A percentile compares a stretch with the other conserved stretches of the same genome.
phyloP scores from a whole-genome alignment of 2,888 invertebrate genomes.

The Tridacna gigas region DNA sequence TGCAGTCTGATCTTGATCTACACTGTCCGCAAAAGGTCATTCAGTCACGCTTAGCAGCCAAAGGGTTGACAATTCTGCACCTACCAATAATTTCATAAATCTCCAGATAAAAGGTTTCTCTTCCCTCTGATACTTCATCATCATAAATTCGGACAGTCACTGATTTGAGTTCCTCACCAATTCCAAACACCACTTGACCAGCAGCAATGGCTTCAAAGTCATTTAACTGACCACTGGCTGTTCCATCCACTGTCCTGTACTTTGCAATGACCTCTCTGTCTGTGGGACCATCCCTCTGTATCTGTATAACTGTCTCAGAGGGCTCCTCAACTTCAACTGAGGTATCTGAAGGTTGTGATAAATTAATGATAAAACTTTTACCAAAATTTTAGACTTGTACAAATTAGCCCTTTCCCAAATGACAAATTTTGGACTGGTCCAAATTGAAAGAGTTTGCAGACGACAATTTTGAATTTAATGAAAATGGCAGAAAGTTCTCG shows the following conservation, averaged over 20 bases:
- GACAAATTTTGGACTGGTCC: too few relatives aligned
- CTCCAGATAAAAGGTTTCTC: conserved; percentile 80
- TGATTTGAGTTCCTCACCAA: conserved; percentile 73
- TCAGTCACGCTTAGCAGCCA: too few relatives aligned
- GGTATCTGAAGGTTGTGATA: not conserved
- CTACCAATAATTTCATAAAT: conserved; percentile 82
- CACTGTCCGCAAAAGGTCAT: too few relatives aligned
- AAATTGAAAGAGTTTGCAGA: too few relatives aligned
- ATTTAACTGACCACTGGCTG: conserved; percentile 68
- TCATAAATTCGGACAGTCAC: conserved; percentile 75
- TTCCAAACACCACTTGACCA: conserved; percentile 72
- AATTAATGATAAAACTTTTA: too few relatives aligned
- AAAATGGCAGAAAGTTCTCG: too few relatives aligned
- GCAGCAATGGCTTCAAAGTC: conserved; percentile 74
- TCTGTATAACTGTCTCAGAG: conserved; percentile 68
- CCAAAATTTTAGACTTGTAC: too few relatives aligned
- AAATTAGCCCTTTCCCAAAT: too few relatives aligned
- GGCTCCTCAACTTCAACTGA: conserved; percentile 70
- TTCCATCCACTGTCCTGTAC: conserved; percentile 79
- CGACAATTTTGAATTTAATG: too few relatives aligned
- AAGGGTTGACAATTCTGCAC: conserved; percentile 15
- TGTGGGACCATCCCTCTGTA: conserved; percentile 76
- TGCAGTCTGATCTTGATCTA: too few relatives aligned
- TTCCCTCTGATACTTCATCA: conserved; percentile 79
- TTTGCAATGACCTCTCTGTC: conserved; percentile 66